Conservation (phyloP, 2,797 vertebrate genomes). For the Jordanella pulchra region DNA sequence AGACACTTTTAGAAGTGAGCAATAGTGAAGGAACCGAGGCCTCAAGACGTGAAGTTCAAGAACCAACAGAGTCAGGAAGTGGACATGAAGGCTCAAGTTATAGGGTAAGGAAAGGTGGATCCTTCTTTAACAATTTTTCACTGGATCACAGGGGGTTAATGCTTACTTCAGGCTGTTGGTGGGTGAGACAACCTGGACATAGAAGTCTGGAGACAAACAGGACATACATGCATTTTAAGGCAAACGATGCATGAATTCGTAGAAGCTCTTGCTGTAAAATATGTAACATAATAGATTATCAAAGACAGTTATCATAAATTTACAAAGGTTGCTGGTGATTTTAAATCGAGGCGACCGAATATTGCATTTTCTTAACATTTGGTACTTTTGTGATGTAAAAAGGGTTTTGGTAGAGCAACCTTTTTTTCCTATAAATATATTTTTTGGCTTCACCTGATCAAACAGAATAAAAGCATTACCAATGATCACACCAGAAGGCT, state of each 20-base stretch:
- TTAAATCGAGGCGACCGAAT: not conserved
- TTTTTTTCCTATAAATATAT: not conserved
- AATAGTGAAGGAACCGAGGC: conserved; percentile 24
- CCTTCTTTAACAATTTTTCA: not conserved
- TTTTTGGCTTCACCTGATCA: not conserved
- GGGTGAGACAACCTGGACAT: not conserved
- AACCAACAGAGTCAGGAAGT: conserved; percentile 29
- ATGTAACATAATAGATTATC: too few relatives aligned
- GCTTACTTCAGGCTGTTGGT: too few relatives aligned
- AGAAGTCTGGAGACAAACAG: not conserved
- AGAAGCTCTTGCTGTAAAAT: too few relatives aligned
- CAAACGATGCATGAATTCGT: too few relatives aligned
- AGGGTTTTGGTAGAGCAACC: not conserved
- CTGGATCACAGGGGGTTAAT: not conserved
- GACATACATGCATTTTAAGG: too few relatives aligned
- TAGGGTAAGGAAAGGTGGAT: conserved; percentile 41
- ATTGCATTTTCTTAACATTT: not conserved
- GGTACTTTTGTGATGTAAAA: not conserved
- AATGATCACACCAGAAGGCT: not conserved
- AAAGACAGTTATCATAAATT: too few relatives aligned
- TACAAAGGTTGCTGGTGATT: too few relatives aligned
- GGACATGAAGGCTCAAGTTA: conserved; percentile 21
- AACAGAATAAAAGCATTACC: not conserved
- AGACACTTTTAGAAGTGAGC: conserved; percentile 32
- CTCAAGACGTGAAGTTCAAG: conserved; percentile 24